These are phyloP conservation scores for Pasiphila rectangulata DNA, from an alignment of 2,888 invertebrate species.

Conservation along the genomic window DNA sequence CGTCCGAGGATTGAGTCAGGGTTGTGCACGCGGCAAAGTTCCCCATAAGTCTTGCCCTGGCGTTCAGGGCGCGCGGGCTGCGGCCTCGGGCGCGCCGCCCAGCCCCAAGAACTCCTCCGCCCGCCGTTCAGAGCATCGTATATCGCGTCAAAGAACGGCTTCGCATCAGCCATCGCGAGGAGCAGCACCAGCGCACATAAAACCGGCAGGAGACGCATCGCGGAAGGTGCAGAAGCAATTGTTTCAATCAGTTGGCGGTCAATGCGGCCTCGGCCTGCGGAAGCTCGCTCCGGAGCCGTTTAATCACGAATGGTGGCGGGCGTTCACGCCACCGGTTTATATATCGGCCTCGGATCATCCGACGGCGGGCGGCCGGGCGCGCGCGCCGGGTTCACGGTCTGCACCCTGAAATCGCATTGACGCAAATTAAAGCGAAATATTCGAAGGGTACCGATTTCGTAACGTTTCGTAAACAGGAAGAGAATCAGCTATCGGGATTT, in stretches of 20 bases:
- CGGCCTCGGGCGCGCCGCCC: constrained; percentile 37
- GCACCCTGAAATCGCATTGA: constrained; percentile 69
- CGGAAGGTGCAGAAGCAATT: constrained; percentile 70
- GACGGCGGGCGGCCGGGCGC: constrained; percentile 62
- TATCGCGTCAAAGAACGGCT: constrained; percentile 73
- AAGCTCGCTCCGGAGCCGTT: constrained; percentile 67
- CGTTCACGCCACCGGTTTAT: constrained; percentile 66
- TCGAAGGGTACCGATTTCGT: constrained; percentile 51
- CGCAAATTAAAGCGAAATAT: constrained; percentile 50
- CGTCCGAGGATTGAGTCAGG: constrained; percentile 73
- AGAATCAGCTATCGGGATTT: constrained; percentile 36
- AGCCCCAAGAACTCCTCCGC: constrained; percentile 51
- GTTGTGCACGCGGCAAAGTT: constrained; percentile 85
- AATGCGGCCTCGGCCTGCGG: constrained; percentile 66
- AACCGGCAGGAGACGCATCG: constrained; percentile 49
- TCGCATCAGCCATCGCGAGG: constrained; percentile 44
- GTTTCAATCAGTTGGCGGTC: constrained; percentile 71
- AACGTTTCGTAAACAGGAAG: constrained; percentile 56
- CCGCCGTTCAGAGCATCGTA: constrained; percentile 72
- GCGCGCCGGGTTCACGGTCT: constrained; percentile 74
- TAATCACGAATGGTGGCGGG: constrained; percentile 76
- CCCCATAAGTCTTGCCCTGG: constrained; percentile 76
- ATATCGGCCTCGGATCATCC: constrained; percentile 79
- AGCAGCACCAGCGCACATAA: constrained; percentile 47
- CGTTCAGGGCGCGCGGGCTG: background rate